These are phyloP conservation scores for Drosophila acutilabella DNA, from an alignment of 2,888 invertebrate species.

Conservation along the genomic window DNA sequence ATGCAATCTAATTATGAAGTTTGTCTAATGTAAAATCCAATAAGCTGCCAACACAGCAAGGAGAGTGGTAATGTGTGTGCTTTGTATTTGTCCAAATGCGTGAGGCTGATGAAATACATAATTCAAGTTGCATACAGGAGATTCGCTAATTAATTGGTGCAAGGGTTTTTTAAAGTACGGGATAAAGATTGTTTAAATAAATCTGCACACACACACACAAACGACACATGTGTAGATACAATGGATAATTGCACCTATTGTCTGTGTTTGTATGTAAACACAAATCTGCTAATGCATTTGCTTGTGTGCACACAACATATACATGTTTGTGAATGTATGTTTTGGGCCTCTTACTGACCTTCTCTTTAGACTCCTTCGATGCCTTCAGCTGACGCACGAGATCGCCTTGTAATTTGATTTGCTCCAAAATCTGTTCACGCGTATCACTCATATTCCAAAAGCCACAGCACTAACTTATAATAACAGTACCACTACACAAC, in stretches of 20 bases:
- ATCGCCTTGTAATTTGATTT: constrained; percentile 91
- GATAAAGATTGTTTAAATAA: constrained; percentile 10
- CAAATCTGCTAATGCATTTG: neutral
- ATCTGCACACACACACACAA: constrained; percentile 6
- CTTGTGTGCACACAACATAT: neutral
- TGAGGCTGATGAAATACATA: constrained; percentile 51
- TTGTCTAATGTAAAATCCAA: constrained; percentile 35
- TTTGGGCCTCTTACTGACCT: constrained; percentile 86
- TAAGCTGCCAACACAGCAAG: constrained; percentile 33
- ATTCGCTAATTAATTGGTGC: constrained; percentile 20
- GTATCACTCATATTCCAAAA: constrained; percentile 85
- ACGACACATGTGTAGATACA: neutral
- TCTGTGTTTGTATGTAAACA: neutral
- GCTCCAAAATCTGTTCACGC: constrained; percentile 86
- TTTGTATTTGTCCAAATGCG: constrained; percentile 1
- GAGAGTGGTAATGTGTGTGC: constrained; percentile 13
- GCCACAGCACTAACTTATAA: constrained; percentile 33
- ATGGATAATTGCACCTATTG: constrained; percentile 7
- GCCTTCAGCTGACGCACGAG: constrained; percentile 92
- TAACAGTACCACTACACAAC: constrained; percentile 29
- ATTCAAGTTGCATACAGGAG: constrained; percentile 27
- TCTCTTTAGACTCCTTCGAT: constrained; percentile 91
- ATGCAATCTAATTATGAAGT: constrained; percentile 54
- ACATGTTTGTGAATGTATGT: constrained; percentile 5
- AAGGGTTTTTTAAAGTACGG: constrained; percentile 25